Evolutionary conservation across 2,888 invertebrate genomes (phyloP).

Genomic region (Nephrocerus scutellatus): DNA sequence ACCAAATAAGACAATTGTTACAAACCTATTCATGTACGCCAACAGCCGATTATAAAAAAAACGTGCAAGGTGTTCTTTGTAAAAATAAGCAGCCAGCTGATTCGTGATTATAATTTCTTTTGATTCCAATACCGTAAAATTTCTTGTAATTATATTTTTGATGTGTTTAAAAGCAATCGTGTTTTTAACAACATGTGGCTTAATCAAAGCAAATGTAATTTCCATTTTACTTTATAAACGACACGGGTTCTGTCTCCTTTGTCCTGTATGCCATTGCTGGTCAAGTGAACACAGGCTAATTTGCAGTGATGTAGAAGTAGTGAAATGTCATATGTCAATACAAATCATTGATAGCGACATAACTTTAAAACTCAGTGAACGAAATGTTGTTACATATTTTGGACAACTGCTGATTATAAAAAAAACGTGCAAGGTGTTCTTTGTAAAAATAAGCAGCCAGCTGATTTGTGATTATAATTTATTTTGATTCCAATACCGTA

Average conservation of each 20-base stretch:
- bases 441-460: constrained; percentile 70
- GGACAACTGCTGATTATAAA: constrained; percentile 70
- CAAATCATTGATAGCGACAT: no score
- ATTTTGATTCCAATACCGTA: constrained; percentile 63
- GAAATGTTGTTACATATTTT: constrained; percentile 82
- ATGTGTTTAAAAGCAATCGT: constrained; percentile 65
- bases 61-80: constrained; percentile 71
- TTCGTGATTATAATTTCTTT: constrained; percentile 57
- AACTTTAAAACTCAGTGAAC: no score
- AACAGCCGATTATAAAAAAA: constrained; percentile 78
- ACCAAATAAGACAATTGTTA: not conserved
- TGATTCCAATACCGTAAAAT: constrained; percentile 67
- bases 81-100: constrained; percentile 66
- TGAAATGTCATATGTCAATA: no score
- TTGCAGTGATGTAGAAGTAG: no score
- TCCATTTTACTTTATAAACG: no score
- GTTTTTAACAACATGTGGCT: constrained; percentile 76
- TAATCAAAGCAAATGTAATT: constrained; percentile 78
- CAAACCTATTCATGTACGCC: constrained; percentile 74
- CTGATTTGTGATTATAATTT: constrained; percentile 54
- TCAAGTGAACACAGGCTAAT: no score
- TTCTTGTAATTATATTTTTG: constrained; percentile 58
- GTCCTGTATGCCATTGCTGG: no score
- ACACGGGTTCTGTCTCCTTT: no score
- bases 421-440: constrained; percentile 77